Evolutionary conservation across 2,113 vertebrate species (phyloP), one percentile per base, ranked within the genome.

Genomic region (Actenoides hombroni): DNA sequence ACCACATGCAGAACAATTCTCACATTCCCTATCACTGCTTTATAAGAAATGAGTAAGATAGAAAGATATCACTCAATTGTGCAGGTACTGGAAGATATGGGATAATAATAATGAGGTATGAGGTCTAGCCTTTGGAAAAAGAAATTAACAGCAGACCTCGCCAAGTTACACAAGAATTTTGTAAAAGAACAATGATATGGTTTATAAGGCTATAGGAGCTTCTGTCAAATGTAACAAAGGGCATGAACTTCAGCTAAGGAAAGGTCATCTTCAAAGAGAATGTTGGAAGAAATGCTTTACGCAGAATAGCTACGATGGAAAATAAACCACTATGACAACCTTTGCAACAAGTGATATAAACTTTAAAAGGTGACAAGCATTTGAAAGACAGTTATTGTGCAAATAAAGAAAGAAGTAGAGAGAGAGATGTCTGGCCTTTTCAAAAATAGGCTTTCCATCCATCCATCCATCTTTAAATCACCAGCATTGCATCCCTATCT

Each of bases 331-430:
- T 80, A 59, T 70, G 40, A 79, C 92, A 91, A 79, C 57, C 92
- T 93, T 70, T 90, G 83, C 83, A 97, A 95, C 94, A 91, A 92
- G 63, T 85, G 85, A 95, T 81, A 92, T 73, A 96, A 96, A 95
- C 94, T 95, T 93, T 90, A 92, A 91, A 96, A 94, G 91, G 88
- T 89, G 91, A 91, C 95, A 87, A 74, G 94, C 86, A 71, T 64
- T 81, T 86, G 91, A 96, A 90, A 94, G 94, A 96, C 95, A 95
- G 90, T 96, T 96, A 92, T 75, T 85, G 84, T 92, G 89, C 92
- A 96, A 93, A 87, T 40, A 86, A 10, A 94, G 59, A 83, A 94
- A 75, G 85, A 77, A 13, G 64, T 39, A 83, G 68, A 80, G 57
- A 80, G 57, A 88, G 51, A 92, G 60, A 83, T 70, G 80, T 37